Evolutionary conservation across 2,113 vertebrate species (phyloP).

Genomic region (Connochaetes taurinus): DNA sequence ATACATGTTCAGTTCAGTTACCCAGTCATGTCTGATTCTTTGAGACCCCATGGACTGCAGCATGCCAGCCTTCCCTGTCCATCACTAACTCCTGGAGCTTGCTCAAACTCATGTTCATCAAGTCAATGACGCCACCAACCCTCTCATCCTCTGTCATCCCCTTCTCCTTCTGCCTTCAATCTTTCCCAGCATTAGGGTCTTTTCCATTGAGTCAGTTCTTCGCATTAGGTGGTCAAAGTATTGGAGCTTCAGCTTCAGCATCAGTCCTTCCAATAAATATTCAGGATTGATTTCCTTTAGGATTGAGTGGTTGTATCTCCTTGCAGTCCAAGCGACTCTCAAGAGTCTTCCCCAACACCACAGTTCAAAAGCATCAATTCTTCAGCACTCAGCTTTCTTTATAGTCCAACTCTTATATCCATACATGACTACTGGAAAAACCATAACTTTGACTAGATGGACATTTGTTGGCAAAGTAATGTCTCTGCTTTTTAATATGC

Average conservation of each 20-base stretch:
- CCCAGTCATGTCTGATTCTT: background rate
- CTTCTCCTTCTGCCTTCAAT: background rate
- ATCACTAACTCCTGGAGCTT: background rate
- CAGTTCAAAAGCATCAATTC: background rate
- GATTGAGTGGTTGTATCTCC: background rate
- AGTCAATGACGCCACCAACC: background rate
- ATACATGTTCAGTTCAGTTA: background rate
- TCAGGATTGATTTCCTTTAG: background rate
- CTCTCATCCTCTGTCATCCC: background rate
- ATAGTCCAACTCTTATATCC: background rate
- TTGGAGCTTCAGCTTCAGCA: background rate
- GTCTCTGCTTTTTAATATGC: background rate
- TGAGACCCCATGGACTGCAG: background rate
- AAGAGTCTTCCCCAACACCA: background rate
- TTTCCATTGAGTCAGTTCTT: background rate
- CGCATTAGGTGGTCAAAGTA: background rate
- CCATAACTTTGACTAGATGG: background rate
- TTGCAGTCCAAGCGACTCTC: background rate
- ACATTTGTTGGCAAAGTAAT: background rate
- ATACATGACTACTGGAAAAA: background rate
- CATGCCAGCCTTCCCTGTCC: background rate
- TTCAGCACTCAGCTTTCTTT: background rate
- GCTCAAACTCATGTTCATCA: background rate
- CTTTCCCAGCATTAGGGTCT: background rate
- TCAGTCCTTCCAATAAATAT: background rate